These are phyloP conservation scores for Euphydryas editha DNA, from an alignment of 2,888 invertebrate genomes.

Conservation along the genomic window DNA sequence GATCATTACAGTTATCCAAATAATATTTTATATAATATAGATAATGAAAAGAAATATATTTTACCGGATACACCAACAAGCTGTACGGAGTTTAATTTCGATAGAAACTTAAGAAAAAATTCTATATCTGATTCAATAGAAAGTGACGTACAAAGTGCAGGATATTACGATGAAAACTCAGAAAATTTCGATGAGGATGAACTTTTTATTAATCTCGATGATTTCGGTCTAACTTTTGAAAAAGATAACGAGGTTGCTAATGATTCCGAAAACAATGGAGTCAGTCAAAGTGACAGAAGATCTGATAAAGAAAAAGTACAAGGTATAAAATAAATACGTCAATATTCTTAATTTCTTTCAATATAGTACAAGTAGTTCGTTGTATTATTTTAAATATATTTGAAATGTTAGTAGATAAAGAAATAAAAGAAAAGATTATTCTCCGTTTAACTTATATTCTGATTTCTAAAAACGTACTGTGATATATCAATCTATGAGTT, in stretches of 20 bases:
- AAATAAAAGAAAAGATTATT: too few relatives aligned
- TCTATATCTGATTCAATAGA: slow-evolving; percentile 76
- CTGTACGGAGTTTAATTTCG: slow-evolving; percentile 71
- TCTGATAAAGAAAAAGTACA: slow-evolving; percentile 63
- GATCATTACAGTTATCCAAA: slow-evolving; percentile 79
- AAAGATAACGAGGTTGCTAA: slow-evolving; percentile 54
- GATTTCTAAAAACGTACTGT: neutral
- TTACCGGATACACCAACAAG: slow-evolving; percentile 76
- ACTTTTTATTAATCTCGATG: slow-evolving; percentile 75
- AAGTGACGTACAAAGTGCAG: slow-evolving; percentile 72
- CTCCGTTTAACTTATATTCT: too few relatives aligned
- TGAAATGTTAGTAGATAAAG: too few relatives aligned
- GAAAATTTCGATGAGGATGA: slow-evolving; percentile 77
- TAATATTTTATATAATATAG: slow-evolving; percentile 72
- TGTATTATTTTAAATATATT: too few relatives aligned
- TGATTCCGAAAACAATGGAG: slow-evolving; percentile 47
- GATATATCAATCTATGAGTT: neutral
- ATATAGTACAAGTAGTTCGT: too few relatives aligned
- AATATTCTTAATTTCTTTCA: neutral
- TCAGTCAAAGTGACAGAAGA: slow-evolving; percentile 52
- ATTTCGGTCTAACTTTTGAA: slow-evolving; percentile 71
- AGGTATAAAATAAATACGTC: slow-evolving; percentile 52
- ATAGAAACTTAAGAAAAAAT: slow-evolving; percentile 65
- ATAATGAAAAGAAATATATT: slow-evolving; percentile 64
- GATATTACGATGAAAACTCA: slow-evolving; percentile 74